These are phyloP conservation scores for Melinopterus prodromus DNA, from an alignment of 2,888 invertebrate species.

Conservation along the genomic window DNA sequence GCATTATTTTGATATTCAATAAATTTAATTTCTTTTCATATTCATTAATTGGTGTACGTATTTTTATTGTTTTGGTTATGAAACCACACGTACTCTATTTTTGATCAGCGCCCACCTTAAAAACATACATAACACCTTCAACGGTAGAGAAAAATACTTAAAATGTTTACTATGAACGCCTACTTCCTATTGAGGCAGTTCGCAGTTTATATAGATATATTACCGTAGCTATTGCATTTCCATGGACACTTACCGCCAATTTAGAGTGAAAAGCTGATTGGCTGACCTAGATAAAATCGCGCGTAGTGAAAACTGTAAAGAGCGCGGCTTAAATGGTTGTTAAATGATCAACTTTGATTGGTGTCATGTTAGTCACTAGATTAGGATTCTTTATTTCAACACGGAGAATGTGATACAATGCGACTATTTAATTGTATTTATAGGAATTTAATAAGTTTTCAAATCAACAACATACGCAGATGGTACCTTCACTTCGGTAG, in stretches of 20 bases:
- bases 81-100: too few relatives aligned
- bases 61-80: too few relatives aligned
- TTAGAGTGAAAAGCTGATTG: constrained; percentile 4
- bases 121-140: too few relatives aligned
- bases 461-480: not conserved
- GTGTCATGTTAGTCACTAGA: not conserved
- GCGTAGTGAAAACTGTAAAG: not conserved
- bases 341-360: not conserved
- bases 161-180: not conserved
- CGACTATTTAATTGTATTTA: not conserved
- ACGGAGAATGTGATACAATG: not conserved
- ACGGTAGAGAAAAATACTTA: too few relatives aligned
- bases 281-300: not conserved
- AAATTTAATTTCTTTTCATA: too few relatives aligned
- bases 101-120: too few relatives aligned
- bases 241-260: not conserved
- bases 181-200: not conserved
- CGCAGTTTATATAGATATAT: not conserved
- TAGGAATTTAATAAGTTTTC: not conserved
- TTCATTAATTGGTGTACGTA: too few relatives aligned
- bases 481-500: not conserved
- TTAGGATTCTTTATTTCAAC: not conserved
- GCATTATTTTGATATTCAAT: too few relatives aligned
- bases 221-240: not conserved
- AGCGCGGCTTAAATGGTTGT: not conserved